Base-by-base conservation (phyloP, 1,140 invertebrate species). In the Myzus persicae region DNA sequence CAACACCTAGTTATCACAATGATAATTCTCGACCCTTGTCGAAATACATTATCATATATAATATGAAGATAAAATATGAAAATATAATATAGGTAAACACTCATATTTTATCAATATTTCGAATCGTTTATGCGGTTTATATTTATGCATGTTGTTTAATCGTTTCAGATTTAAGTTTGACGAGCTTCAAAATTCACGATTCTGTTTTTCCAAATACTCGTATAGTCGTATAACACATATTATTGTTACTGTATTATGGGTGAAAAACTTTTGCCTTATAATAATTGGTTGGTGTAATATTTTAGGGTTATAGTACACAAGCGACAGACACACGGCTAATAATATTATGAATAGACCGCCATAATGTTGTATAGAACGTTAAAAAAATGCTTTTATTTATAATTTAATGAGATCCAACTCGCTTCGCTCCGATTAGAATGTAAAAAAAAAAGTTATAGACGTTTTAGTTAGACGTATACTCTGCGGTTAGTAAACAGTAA, bases 401-500 rank as follows among this genome's bases (percentile, higher is more conserved):
- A 44, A 85, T 85, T 44, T 85, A 85, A 85, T 85, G 42, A 85
- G 26, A 44, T 85, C 26, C 26, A 3, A 44, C 26, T 85, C 84
- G 84, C 38, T 85, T 85, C 42, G 42, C 84, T 85, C 84, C 84
- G 84, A 85, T 85, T 85, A 40, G 31, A 85, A 42, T 46, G 84
- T 85, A 31, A 44, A 85, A 44, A 85, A 85, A 84, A 82, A 42
- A 40, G 42, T 42, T 40, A 84, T 24, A 6, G 36, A 38, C 31
- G 26, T 85, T 44, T 85, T 85, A 42, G 38, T 85, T 85, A 26
- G 20, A 42, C 0, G 26, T n/a, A 4, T 31, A 44, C 31, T n/a
- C 42, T 85, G 40, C 5, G 24, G 40, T 85, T 42, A 4, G 31
- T 85, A 85, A 85, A 85, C 26, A 4, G 31, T 85, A 85, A 85